These are phyloP conservation scores for Melitaea cinxia DNA, from an alignment of 1,140 invertebrate species.

Conservation along the genomic window DNA sequence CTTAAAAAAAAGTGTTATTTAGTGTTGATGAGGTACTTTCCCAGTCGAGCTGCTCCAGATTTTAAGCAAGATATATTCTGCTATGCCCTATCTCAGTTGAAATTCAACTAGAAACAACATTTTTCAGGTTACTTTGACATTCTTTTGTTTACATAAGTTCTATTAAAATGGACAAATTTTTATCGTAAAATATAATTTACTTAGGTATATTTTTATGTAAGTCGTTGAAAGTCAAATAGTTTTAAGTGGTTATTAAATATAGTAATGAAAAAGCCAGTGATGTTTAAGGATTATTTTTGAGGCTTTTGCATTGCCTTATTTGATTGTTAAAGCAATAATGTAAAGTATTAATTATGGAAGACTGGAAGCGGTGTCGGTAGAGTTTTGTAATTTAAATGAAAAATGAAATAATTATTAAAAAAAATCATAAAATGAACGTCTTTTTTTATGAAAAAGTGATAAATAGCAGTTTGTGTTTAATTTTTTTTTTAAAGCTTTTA, in stretches of 20 bases:
- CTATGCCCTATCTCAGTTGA: no score
- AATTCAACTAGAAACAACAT: no score
- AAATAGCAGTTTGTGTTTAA: no score
- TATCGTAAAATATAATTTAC: background rate
- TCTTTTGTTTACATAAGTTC: background rate
- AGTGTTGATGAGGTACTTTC: no score
- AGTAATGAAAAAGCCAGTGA: constrained; percentile 18
- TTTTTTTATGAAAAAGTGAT: no score
- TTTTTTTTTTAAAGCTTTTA: no score
- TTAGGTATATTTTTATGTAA: background rate
- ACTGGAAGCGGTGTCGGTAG: constrained; percentile 27
- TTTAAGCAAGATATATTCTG: no score
- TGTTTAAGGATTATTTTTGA: constrained; percentile 7
- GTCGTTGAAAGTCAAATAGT: background rate
- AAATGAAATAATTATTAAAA: background rate
- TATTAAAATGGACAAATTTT: background rate
- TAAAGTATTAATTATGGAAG: constrained; percentile 34
- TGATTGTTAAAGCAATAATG: constrained; percentile 30
- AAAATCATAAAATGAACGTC: background rate
- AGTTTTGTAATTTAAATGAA: constrained; percentile 13
- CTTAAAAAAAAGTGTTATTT: no score
- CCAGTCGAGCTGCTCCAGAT: no score
- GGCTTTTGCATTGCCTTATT: constrained; percentile 23
- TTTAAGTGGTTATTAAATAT: constrained; percentile 17
- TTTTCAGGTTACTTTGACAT: no score